Base-by-base conservation (phyloP, 2,797 vertebrate species). In the Oreortyx pictus region DNA sequence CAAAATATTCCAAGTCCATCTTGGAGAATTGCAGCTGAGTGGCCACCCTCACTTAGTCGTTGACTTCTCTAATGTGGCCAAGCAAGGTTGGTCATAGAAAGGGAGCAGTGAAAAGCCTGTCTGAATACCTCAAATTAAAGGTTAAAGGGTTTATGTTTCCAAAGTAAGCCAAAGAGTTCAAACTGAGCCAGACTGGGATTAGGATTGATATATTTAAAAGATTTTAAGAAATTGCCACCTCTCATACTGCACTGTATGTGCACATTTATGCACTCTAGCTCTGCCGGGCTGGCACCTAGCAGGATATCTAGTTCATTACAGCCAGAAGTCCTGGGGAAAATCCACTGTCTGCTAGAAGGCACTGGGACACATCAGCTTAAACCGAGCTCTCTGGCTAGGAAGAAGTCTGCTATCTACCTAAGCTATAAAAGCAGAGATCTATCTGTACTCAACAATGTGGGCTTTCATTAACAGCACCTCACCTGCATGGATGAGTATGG, bases 371-470 rank as follows among this genome's bases (percentile, higher is more conserved):
- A 23, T 11, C 39, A 83, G 19, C 20, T 29, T 52, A 70, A 41
- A 31, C 5, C 11, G 29, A 43, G 20, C 12, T 81, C 46, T 39
- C 11, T 71, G 25, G 7, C 56, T 62, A 73, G 39, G 43, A 75
- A 29, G 6, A 44, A 44, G 14, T 43, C 68, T 6, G 3, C 61
- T 22, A 79, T 44, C 37, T 49, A 22, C 49, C 61, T 86, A 31
- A 86, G 24, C 8, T 18, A 23, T 5, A 15, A 68, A 85, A 91
- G 25, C 44, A 89, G 61, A 80, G 57, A 20, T 11, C 44, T 0
- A 18, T 11, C 44, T 0, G 0, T 19, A 50, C 31, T 33, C 37
- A 82, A 23, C 52, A 61, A 14, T 0, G 2, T 33, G 39, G 15
- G 5, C 47, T 81, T 81, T 73, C 39, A 37, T 49, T 50, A 68